Evolutionary conservation across 2,113 vertebrate genomes (phyloP), one percentile per base, ranked within the genome.

Genomic region (Narcine bancroftii): DNA sequence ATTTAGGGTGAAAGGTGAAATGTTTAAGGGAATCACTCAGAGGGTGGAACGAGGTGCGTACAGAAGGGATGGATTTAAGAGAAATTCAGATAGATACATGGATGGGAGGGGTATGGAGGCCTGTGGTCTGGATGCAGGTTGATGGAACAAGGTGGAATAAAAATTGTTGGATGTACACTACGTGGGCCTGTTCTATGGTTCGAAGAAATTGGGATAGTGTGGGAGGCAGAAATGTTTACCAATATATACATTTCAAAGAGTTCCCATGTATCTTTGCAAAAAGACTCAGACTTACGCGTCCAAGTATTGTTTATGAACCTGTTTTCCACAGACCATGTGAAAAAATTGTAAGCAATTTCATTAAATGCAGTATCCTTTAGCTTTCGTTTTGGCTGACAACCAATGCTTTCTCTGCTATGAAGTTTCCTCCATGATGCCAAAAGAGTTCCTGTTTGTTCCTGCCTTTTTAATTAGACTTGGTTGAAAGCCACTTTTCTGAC

Each of bases 361-460:
- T 65, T 83, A 83, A 89, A 89, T 36, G 29, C 56, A 47, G 63
- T 17, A 91, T 91, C 89, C 89, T 91, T 63, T 91, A 42, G 39
- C 11, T 89, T 91, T 71, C 9, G 89, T 69, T 91, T 19, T 91
- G 89, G 63, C 89, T 91, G 15, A 36, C 45, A 66, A 91, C 89
- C 39, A 71, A 3, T 71, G 11, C 89, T 69, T 91, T 71, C 89
- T 71, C 36, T 91, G 89, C 63, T 47, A 69, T 91, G 89, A 71
- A 91, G 39, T 45, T 91, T 91, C 42, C 29, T 69, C 15, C 29
- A 91, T 69, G 39, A 39, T 91, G 89, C 89, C 89, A 91, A 91
- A 69, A 91, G 89, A 69, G 69, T 91, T 91, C 89, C 65, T 69
- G 89, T 91, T 65, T 91, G 89, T 91, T 42, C 36, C 42, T 91